These are phyloP conservation scores for Mormyrus lacerda DNA, from an alignment of 2,113 vertebrate species.

Conservation along the genomic window DNA sequence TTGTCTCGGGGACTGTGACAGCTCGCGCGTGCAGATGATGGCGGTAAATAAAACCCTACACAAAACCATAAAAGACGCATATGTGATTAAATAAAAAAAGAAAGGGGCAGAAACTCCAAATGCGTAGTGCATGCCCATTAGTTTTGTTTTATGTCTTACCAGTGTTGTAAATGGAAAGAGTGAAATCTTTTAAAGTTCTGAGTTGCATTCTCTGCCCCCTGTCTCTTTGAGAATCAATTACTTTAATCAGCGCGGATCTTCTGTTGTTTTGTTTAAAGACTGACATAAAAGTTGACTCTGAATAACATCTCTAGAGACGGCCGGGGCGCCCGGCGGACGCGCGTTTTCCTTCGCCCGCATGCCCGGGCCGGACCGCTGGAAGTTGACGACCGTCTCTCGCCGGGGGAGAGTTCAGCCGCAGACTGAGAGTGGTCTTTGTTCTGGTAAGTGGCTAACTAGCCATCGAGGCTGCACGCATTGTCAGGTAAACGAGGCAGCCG, in stretches of 20 bases:
- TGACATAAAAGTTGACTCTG: conserved; percentile 29
- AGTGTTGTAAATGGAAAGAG: background rate
- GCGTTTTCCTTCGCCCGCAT: background rate
- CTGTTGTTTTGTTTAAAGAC: conserved; percentile 23
- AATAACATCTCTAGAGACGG: background rate
- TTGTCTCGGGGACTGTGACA: conserved; percentile 67
- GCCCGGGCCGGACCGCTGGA: conserved; percentile 9
- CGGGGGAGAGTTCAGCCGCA: conserved; percentile 11
- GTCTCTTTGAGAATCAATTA: conserved; percentile 13
- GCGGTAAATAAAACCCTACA: conserved; percentile 68
- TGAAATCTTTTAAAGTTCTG: conserved; percentile 12
- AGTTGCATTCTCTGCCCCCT: background rate
- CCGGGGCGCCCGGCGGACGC: background rate
- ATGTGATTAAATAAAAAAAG: conserved; percentile 7
- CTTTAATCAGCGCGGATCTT: conserved; percentile 27
- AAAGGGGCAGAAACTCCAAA: background rate
- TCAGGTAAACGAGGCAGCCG: background rate
- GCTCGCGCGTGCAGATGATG: conserved; percentile 74
- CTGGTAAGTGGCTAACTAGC: conserved; percentile 32
- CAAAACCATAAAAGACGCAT: conserved; percentile 16
- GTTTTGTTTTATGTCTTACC: background rate
- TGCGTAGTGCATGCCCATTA: background rate
- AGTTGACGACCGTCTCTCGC: conserved; percentile 21
- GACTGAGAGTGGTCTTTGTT: conserved; percentile 36
- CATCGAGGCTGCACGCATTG: conserved; percentile 25